Evolutionary conservation across 2,797 vertebrate genomes (phyloP).

Genomic region (Brotula barbata): DNA sequence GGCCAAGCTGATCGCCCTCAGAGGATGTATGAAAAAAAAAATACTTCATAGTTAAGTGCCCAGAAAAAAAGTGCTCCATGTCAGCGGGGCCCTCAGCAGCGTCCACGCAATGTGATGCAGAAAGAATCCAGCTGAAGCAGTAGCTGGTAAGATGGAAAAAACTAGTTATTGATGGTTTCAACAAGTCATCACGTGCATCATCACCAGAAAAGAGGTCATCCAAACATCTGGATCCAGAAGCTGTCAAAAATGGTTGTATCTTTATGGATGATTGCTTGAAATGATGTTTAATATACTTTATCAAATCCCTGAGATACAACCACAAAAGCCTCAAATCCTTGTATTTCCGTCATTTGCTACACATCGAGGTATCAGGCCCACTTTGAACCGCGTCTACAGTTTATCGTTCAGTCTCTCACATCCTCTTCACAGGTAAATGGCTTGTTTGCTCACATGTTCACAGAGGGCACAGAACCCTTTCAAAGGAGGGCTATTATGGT

Average conservation of each 20-base stretch:
- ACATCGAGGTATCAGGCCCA: neutral
- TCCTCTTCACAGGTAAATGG: constrained; percentile 11
- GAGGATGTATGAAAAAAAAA: constrained; percentile 42
- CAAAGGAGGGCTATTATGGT: neutral
- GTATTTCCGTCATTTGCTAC: constrained; percentile 40
- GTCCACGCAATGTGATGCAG: constrained; percentile 36
- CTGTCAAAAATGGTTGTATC: constrained; percentile 46
- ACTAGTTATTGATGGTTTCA: constrained; percentile 64
- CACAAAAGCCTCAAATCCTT: constrained; percentile 45
- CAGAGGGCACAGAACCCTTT: constrained; percentile 1
- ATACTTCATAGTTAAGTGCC: constrained; percentile 37
- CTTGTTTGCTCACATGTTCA: constrained; percentile 15
- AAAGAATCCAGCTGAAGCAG: constrained; percentile 32
- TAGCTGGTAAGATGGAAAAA: constrained; percentile 55
- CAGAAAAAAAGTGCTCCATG: constrained; percentile 44
- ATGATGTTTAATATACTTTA: constrained; percentile 58
- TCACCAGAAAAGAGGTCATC: constrained; percentile 41
- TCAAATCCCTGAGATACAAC: constrained; percentile 39
- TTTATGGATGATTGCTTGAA: constrained; percentile 52
- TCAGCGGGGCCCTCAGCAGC: constrained; percentile 30
- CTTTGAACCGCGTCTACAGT: constrained; percentile 44
- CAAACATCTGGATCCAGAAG: constrained; percentile 70
- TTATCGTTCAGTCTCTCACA: constrained; percentile 4
- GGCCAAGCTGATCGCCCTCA: constrained; percentile 26
- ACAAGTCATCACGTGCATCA: constrained; percentile 56